Conservation (phyloP, 2,113 vertebrate genomes). For the Condylura cristata region DNA sequence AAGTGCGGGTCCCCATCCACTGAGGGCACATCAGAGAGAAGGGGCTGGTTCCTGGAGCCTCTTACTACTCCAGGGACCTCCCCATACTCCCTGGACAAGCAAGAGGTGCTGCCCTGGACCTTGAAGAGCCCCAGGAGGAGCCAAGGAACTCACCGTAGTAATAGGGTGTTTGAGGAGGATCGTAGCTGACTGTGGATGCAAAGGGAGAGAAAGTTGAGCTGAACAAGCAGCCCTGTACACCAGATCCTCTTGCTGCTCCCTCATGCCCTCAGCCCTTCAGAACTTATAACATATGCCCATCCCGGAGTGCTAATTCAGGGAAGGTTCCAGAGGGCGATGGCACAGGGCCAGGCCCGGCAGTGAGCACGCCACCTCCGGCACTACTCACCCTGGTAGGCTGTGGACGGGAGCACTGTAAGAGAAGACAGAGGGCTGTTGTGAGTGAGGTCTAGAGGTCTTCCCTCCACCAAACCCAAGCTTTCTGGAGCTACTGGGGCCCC, state of each 20-base stretch:
- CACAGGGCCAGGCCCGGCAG: neutral
- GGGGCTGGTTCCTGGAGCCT: neutral
- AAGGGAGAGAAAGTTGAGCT: neutral
- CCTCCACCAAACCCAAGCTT: neutral
- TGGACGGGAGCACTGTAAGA: neutral
- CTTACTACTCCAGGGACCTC: neutral
- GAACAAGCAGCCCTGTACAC: neutral
- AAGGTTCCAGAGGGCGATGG: fast-evolving
- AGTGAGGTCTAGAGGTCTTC: neutral
- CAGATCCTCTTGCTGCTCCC: neutral
- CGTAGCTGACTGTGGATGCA: neutral
- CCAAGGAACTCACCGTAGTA: constrained; percentile 70
- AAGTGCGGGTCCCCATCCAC: constrained; percentile 99
- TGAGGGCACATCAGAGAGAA: constrained; percentile 77
- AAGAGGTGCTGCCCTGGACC: neutral
- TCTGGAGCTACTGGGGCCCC: neutral
- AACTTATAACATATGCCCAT: neutral
- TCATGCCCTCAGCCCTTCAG: neutral
- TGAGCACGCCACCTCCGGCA: neutral
- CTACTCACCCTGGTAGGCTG: constrained; percentile 54
- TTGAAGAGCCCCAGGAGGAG: neutral
- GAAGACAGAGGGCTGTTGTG: neutral
- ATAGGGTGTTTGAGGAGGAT: constrained; percentile 2
- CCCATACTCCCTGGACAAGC: neutral
- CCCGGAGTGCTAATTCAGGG: neutral